Conservation (phyloP, 2,888 invertebrate genomes). For the Apeira syringaria region DNA sequence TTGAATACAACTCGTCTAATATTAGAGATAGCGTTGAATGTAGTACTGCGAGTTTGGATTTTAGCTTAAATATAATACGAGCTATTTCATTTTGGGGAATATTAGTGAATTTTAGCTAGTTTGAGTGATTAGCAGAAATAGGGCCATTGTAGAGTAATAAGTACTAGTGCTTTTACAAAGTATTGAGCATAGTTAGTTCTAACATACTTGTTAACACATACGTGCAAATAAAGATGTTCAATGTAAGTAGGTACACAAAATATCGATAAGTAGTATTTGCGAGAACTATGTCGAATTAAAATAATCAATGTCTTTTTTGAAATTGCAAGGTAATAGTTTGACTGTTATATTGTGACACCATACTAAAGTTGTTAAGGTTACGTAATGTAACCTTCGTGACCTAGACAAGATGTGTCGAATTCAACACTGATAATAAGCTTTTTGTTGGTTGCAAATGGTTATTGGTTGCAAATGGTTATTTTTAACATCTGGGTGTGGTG, state of each 20-base stretch:
- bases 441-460: conserved; percentile 26
- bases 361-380: conserved; percentile 24
- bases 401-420: conserved; percentile 38
- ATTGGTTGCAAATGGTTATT: not conserved
- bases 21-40: too few relatives aligned
- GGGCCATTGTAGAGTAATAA: too few relatives aligned
- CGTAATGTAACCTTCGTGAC: conserved; percentile 34
- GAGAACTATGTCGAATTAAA: not conserved
- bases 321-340: not conserved
- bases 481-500: conserved; percentile 2
- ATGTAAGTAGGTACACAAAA: conserved; percentile 33
- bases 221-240: conserved; percentile 52
- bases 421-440: conserved; percentile 39
- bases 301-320: not conserved
- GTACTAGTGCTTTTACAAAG: conserved; percentile 4
- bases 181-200: conserved; percentile 40
- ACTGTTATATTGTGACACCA: conserved; percentile 1
- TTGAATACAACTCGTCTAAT: too few relatives aligned
- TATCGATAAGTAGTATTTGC: conserved; percentile 37
- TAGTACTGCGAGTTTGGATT: too few relatives aligned
- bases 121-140: too few relatives aligned
- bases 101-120: too few relatives aligned
- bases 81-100: too few relatives aligned
- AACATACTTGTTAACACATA: conserved; percentile 43
- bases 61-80: too few relatives aligned